Percentiles rank a stretch among this genome's conserved stretches.
phyloP scores from a whole-genome alignment of 1,140 invertebrate species.

The Hermatobates lingyangjiaoensis region DNA sequence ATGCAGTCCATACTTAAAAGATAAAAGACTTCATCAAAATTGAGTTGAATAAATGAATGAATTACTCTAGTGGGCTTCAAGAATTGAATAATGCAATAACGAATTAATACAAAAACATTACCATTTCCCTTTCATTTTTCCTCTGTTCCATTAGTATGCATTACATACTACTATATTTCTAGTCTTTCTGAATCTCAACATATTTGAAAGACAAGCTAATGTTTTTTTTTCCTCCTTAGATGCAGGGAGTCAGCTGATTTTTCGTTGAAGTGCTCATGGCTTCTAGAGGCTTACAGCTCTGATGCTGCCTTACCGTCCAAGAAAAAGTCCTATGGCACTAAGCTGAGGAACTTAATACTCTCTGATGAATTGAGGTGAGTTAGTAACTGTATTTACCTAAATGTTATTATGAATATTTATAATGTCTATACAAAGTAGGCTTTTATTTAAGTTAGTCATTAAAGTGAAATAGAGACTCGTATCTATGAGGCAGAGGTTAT shows the following conservation, averaged over 20 bases:
- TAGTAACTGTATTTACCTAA: neutral
- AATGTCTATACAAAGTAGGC: too few relatives aligned
- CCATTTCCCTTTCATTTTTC: too few relatives aligned
- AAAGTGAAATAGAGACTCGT: too few relatives aligned
- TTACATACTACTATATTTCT: slow-evolving; percentile 4
- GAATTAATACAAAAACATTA: too few relatives aligned
- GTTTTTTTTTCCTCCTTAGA: slow-evolving; percentile 28
- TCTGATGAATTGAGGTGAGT: slow-evolving; percentile 61
- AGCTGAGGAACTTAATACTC: slow-evolving; percentile 71
- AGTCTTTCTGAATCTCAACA: slow-evolving; percentile 1
- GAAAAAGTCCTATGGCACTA: slow-evolving; percentile 70
- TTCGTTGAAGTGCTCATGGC: slow-evolving; percentile 85
- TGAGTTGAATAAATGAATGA: too few relatives aligned
- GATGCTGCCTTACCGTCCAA: slow-evolving; percentile 50
- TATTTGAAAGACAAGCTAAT: neutral
- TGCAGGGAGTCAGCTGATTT: slow-evolving; percentile 89
- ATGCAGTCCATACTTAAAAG: too few relatives aligned
- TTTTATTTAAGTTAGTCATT: too few relatives aligned
- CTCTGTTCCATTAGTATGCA: slow-evolving; percentile 8
- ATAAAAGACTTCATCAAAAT: too few relatives aligned
- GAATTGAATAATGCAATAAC: too few relatives aligned
- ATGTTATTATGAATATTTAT: too few relatives aligned
- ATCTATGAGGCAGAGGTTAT: too few relatives aligned
- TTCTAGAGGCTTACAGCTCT: slow-evolving; percentile 81
- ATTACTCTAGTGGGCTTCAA: too few relatives aligned